Evolutionary conservation across 2,113 vertebrate species (phyloP), one percentile per base, ranked within the genome.

Genomic region (Rhynchomys soricoides): DNA sequence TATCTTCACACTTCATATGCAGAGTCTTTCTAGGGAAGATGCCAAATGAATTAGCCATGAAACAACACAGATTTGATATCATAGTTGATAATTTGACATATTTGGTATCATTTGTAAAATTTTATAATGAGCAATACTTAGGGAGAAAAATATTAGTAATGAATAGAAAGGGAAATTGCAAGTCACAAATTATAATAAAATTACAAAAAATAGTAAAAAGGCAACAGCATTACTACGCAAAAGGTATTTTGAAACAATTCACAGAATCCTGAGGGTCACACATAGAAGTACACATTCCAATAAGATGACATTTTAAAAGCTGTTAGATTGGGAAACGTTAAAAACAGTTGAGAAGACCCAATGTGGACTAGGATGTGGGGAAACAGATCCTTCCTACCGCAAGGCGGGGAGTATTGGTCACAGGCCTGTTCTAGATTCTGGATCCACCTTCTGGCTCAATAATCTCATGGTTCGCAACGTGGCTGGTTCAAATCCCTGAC

Each of bases 21-120:
- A 85, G 77, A 70, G 29, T 70, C 75, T 94, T 94, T 78, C 77
- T 75, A 77, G 79, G 52, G 17, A 94, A 43, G 70, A 87, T 73
- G 19, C 22, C 52, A 66, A 83, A 68, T 68, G 40, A 22, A 68
- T 43, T 48, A 85, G 40, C 8, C 59, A 92, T 43, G 77, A 83
- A 82, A 71, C 26, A 59, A 91, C 89, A 75, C 50, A 91, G 40
- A 66, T 43, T 90, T 70, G 66, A 75, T 16, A 87, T 43, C 5
- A 22, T 22, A 59, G 7, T 59, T 2, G 57, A 59, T 5, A 29
- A 64, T 64, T 64, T 64, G 62, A 68, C 50, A 91, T 29, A 66
- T 37, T 90, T 64, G 73, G 64, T 15, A 90, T 43, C 4, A 87
- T 62, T 68, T 92, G 24, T 52, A 82, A 95, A 89, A n/a, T 37